Conservation (phyloP, 2,113 vertebrate species). For the Mystacornis crossleyi region DNA sequence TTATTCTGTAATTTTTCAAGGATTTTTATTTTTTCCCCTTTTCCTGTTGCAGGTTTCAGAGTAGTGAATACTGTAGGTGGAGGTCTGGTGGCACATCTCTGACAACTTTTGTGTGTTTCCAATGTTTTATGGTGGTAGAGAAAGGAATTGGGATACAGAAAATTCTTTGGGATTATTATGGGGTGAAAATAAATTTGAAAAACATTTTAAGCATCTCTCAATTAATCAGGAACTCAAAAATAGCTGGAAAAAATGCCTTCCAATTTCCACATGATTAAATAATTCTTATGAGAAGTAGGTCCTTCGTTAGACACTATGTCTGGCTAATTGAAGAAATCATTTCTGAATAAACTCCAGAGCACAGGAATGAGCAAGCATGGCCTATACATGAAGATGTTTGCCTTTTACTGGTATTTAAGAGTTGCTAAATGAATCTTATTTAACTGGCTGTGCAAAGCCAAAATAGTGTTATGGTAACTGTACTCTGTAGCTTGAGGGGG, state of each 20-base stretch:
- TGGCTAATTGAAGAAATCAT: slow-evolving; percentile 35
- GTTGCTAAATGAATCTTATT: slow-evolving; percentile 74
- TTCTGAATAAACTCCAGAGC: slow-evolving; percentile 66
- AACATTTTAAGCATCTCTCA: neutral
- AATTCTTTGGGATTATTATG: neutral
- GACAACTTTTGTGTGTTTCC: neutral
- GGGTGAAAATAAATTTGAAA: slow-evolving; percentile 16
- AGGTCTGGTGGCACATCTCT: neutral
- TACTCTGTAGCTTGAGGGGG: slow-evolving; percentile 57
- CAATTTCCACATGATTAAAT: slow-evolving; percentile 40
- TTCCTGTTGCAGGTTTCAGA: neutral
- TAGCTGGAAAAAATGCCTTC: slow-evolving; percentile 33
- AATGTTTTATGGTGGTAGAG: neutral
- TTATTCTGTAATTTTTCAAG: neutral
- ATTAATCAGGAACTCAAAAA: slow-evolving; percentile 14
- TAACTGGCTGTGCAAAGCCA: slow-evolving; percentile 65
- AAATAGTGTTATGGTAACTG: slow-evolving; percentile 60
- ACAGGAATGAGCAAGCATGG: slow-evolving; percentile 61
- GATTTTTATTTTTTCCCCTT: neutral
- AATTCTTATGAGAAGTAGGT: slow-evolving; percentile 41
- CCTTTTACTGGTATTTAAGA: slow-evolving; percentile 76
- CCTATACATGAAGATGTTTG: slow-evolving; percentile 69
- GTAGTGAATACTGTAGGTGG: neutral
- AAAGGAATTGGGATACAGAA: neutral
- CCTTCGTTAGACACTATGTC: slow-evolving; percentile 17